Conservation (phyloP, 2,113 vertebrate species). For the Sakesphorus luctuosus region DNA sequence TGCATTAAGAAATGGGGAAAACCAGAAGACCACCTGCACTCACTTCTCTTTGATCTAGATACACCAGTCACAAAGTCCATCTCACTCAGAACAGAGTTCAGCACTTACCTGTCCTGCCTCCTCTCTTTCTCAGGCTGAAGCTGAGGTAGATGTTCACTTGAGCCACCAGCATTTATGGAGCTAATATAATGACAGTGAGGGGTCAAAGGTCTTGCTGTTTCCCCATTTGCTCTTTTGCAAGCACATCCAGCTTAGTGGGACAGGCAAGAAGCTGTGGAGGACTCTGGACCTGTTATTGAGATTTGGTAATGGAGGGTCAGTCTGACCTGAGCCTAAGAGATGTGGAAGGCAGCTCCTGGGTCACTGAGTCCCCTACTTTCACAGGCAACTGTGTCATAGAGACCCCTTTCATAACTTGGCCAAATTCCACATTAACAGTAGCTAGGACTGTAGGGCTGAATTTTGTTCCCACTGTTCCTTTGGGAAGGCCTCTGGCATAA, state of each 20-base stretch:
- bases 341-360: constrained; percentile 30
- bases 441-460: background rate
- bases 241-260: background rate
- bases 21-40: background rate
- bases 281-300: constrained; percentile 47
- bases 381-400: constrained; percentile 15
- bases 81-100: background rate
- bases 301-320: constrained; percentile 57
- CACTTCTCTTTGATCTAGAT: background rate
- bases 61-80: background rate
- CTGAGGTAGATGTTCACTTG: constrained; percentile 31
- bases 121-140: background rate
- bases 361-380: constrained; percentile 37
- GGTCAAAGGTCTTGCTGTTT: constrained; percentile 57
- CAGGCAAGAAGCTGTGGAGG: constrained; percentile 24
- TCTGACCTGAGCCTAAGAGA: constrained; percentile 36
- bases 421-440: background rate
- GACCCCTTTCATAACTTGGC: constrained; percentile 21
- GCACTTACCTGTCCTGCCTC: constrained; percentile 56
- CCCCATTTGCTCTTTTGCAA: constrained; percentile 61
- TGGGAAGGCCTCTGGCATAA: background rate
- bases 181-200: constrained; percentile 27
- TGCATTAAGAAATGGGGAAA: background rate
- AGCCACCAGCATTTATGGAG: background rate
- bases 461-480: background rate